These are phyloP conservation scores for Drosophila miranda DNA, from an alignment of 1,140 invertebrate genomes.

Conservation along the genomic window DNA sequence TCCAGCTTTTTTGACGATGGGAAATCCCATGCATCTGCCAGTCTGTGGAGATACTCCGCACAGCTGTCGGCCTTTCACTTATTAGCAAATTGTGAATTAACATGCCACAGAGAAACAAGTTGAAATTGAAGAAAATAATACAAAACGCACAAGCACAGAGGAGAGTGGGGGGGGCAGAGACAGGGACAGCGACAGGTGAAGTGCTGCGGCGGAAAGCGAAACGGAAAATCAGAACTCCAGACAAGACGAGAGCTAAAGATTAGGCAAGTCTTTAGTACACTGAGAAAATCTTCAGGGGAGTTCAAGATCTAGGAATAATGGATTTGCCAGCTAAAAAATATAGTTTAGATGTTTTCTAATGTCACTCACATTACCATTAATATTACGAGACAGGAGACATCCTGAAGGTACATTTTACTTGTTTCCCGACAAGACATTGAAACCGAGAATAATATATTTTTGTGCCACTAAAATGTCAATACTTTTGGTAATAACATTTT, in stretches of 20 bases:
- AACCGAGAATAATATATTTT: no score
- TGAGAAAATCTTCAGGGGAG: background rate
- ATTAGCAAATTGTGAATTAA: conserved; percentile 75
- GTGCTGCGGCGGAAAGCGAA: conserved; percentile 23
- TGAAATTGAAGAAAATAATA: conserved; percentile 36
- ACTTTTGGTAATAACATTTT: no score
- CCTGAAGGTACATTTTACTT: no score
- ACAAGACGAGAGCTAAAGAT: conserved; percentile 13
- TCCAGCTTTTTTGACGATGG: conserved; percentile 28
- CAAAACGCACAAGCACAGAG: conserved; percentile 1
- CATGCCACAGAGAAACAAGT: conserved; percentile 51
- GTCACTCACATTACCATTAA: no score
- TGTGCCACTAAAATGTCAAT: no score
- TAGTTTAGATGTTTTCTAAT: no score
- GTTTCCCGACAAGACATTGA: no score
- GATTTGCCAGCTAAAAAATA: no score
- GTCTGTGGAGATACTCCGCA: conserved; percentile 12
- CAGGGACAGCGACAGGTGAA: no score
- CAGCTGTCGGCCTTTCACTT: conserved; percentile 63
- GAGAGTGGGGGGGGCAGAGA: no score
- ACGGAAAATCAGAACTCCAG: conserved; percentile 33
- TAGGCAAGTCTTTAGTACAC: conserved; percentile 6
- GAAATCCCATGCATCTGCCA: conserved; percentile 17
- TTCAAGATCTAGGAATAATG: no score
- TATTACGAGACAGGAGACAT: no score